Percentiles rank a stretch among this genome's conserved stretches.
These are phyloP conservation scores for Neodiprion lecontei DNA, from an alignment of 1,140 invertebrate genomes.

Conservation along the genomic window DNA sequence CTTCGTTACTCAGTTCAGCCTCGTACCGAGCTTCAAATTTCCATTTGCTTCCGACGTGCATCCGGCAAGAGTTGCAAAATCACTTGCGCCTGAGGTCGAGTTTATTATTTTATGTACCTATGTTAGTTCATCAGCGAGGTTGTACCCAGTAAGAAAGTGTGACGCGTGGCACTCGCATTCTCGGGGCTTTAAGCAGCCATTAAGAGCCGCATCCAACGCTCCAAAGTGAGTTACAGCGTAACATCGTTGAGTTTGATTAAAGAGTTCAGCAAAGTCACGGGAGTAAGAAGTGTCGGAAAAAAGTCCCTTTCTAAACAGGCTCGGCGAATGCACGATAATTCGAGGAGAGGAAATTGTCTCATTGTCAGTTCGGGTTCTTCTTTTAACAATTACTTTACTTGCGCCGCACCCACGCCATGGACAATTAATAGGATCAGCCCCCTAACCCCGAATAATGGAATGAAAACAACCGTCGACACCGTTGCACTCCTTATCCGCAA, in stretches of 20 bases:
- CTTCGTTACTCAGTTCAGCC: not conserved
- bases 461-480: not conserved
- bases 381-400: slow-evolving; percentile 6
- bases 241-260: not conserved
- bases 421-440: not conserved
- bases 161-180: too few species aligned
- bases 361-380: not conserved
- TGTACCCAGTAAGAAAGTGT: too few species aligned
- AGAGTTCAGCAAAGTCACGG: not conserved
- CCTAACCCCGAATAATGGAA: not conserved
- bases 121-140: too few species aligned
- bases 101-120: too few species aligned
- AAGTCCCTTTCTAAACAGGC: not conserved
- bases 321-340: not conserved
- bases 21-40: not conserved
- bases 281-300: not conserved
- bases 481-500: too few species aligned
- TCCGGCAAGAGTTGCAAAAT: too few species aligned
- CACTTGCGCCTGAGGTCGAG: too few species aligned
- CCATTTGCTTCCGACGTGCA: not conserved
- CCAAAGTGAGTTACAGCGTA: not conserved
- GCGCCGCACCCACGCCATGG: not conserved
- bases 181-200: not conserved
- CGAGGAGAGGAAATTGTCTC: not conserved
- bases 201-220: not conserved